Base-by-base conservation (phyloP, 53 echinoderm and acorn worm genomes). In the Holothuria scabra region DNA sequence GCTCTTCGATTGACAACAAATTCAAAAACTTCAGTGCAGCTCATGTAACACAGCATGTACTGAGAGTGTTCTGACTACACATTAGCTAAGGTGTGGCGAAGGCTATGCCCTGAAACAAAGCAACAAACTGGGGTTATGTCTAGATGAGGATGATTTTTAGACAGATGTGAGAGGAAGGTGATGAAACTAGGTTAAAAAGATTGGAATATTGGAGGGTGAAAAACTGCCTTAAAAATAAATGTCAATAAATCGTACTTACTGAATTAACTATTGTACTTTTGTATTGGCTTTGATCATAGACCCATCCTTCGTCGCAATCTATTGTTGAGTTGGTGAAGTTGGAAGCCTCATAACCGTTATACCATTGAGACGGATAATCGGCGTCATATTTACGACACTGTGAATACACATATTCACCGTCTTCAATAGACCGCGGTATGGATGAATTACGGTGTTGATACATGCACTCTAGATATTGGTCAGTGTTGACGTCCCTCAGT, bases 301-400 rank as follows among this genome's bases (percentile, higher is more conserved):
- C 82, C 82, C 82, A 81, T 8, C 82, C 82, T 64, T 81, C 35
- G 24, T 81, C 82, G 35, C 82, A 81, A 8, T 61, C 37, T 26
- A 24, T 62, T 34, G 82, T 65, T 0, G 18, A 5, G 31, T 63
- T 81, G 5, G 82, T 81, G 14, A 19, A 41, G 21, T 35, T 37
- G 32, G 2, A 23, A 3, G 82, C 82, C 24, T 25, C 38, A 30
- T 63, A 81, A 7, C 65, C 62, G 24, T 81, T 65, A 18, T 61
- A 63, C 62, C 65, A 81, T 28, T 59, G 3, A 13, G 25, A n/a
- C 25, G 82, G 82, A 28, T 81, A 81, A n/a, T 34, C 38, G 8
- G 82, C 29, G 25, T 62, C 82, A 37, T 81, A 81, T 64, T 81
- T 81, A 25, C 34, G 12, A 35, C 82, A 81, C 65, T 41, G 14